These are phyloP conservation scores for Apodemia mormo DNA, from an alignment of 2,888 invertebrate species.

Conservation along the genomic window DNA sequence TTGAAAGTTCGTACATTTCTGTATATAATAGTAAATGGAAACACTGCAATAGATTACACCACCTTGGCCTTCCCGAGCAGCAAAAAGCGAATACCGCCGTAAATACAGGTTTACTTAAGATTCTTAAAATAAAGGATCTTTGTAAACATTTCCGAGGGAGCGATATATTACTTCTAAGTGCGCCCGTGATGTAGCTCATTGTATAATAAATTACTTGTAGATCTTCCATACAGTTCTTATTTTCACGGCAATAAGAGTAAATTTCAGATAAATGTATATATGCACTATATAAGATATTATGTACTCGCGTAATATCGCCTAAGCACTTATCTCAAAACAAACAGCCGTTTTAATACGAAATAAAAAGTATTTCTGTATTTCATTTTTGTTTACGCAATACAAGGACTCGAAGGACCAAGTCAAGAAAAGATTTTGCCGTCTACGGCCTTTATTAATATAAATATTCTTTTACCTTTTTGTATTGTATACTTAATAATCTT, in stretches of 20 bases:
- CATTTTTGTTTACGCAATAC: slow-evolving; percentile 28
- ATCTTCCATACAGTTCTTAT: slow-evolving; percentile 7
- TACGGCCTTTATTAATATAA: background rate
- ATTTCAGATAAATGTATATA: background rate
- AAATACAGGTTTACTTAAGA: slow-evolving; percentile 9
- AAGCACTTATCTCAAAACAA: slow-evolving; percentile 38
- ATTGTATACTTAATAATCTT: background rate
- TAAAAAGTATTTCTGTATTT: slow-evolving; percentile 34
- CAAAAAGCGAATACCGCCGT: background rate
- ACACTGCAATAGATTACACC: too few species aligned
- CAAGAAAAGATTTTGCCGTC: background rate
- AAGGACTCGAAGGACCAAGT: slow-evolving; percentile 5
- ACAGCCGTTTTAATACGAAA: slow-evolving; percentile 39
- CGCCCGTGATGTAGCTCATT: slow-evolving; percentile 22
- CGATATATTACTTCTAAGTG: slow-evolving; percentile 23
- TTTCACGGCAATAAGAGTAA: background rate
- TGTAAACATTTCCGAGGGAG: slow-evolving; percentile 22
- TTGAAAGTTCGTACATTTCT: too few species aligned
- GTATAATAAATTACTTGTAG: slow-evolving; percentile 19
- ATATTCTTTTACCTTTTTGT: background rate
- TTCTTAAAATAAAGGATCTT: slow-evolving; percentile 11
- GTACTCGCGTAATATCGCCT: slow-evolving; percentile 36
- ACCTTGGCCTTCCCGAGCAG: background rate
- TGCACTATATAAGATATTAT: slow-evolving; percentile 6
- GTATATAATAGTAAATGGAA: too few species aligned